Base-by-base conservation (phyloP, 2,113 vertebrate genomes). In the Telmatochromis bifrenatus region DNA sequence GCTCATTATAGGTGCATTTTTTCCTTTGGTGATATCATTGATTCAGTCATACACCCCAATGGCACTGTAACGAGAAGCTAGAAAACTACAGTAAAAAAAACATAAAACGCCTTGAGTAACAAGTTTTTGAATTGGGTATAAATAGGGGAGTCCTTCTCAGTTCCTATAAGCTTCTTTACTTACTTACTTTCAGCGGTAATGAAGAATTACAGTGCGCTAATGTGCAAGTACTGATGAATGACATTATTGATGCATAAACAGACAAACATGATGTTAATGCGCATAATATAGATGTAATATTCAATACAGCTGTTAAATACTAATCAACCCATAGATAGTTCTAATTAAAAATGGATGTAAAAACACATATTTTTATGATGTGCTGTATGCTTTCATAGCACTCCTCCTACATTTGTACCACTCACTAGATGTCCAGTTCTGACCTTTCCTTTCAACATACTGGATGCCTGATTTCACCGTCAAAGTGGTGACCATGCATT, bases 21-120 rank as follows among this genome's bases (percentile, higher is more conserved):
- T 86, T 84, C 75, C 82, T 26, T 86, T 28, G 77, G 47, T 89
- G 87, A 92, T 81, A 85, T 92, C 87, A 92, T 83, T 3, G 39
- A 79, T 79, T 54, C 49, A 68, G 77, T 77, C 11, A n/a, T 60
- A 5, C 39, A 58, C 84, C 35, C 4, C 4, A 3, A 42, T 89
- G 81, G 28, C 58, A 45, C n/a, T 10, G 42, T 31, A 77, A 9
- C 14, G 7, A 23, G 79, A 81, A 9, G 47, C 2, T 60, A 15
- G 7, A 60, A 60, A 47, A 49, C 26, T n/a, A 68, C 19, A 31
- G 7, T n/a, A 2, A 77, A 77, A 77, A 19, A 2, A 2, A 0
- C 0, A 4, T 0, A 35, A 65, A n/a, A 12, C 3, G 5, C 19
- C 31, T 12, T 49, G 15, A 75, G 9, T 5, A 75, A 75, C 14